Evolutionary conservation across 1,140 invertebrate species (phyloP), one percentile per base, ranked within the genome.

Genomic region (Babylonia areolata): DNA sequence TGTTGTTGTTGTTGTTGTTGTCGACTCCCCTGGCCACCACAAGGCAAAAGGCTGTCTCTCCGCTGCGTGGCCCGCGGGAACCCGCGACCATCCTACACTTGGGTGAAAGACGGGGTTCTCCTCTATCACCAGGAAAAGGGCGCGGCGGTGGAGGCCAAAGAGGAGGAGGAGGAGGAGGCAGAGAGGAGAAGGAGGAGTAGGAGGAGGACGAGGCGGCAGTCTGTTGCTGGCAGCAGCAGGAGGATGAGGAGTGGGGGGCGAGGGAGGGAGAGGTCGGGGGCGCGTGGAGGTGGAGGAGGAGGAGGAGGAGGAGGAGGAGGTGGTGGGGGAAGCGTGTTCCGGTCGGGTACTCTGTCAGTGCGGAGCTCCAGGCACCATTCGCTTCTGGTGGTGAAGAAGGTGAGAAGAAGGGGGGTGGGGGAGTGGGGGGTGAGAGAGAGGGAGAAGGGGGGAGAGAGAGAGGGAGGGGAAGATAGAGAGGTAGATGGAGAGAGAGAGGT

Each of bases 61-160:
- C 37, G 82, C 28, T 84, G 82, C 23, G 64, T 84, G 82, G 82
- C 82, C 69, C 73, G 82, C 28, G 82, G 64, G 17, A 73, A 20
- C 40, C 82, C 82, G 39, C 3, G n/a, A 2, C 82, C 82, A 37
- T 28, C 33, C n/a, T 84, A 84, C 82, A 71, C 64, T 3, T 84
- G 82, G 82, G 31, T 73, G 54, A 84, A 84, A n/a, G 69, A 84
- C 69, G 82, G 64, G 20, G 28, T 33, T 23, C 12, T 40, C 1
- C 64, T 84, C 35, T 37, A 77, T 37, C 33, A 37, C 0, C 75
- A 35, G 6, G 75, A 64, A 5, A 64, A n/a, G 58, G 28, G 0
- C 2, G 15, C 6, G 20, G 9, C 6, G 20, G 6, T 6, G 17
- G 58, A 64, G 15, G 9, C 46, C 46, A 17, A 12, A 9, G 28